These are phyloP conservation scores for Gymnoscopelus braueri DNA, from an alignment of 2,797 vertebrate species.

Conservation along the genomic window DNA sequence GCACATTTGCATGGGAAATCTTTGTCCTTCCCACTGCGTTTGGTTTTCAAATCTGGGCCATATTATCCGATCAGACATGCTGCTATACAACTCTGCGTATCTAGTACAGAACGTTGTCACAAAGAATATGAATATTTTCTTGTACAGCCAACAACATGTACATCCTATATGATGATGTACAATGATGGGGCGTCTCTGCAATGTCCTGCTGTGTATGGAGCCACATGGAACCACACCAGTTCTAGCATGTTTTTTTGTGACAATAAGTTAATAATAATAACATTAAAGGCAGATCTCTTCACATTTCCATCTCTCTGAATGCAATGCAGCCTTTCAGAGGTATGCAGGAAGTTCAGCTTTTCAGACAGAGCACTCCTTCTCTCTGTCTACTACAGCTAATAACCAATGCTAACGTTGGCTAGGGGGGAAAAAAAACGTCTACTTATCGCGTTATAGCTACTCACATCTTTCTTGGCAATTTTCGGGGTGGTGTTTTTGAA, in stretches of 20 bases:
- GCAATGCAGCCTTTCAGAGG: slow-evolving; percentile 41
- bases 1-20: no score
- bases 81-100: no score
- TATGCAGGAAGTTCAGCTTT: slow-evolving; percentile 78
- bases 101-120: no score
- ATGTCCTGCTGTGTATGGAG: slow-evolving; percentile 25
- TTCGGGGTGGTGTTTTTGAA: slow-evolving; percentile 91
- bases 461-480: slow-evolving; percentile 90
- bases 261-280: no score
- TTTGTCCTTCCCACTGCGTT: no score
- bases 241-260: not conserved
- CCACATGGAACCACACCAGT: slow-evolving; percentile 25
- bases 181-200: slow-evolving; percentile 38
- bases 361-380: slow-evolving; percentile 29
- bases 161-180: not conserved
- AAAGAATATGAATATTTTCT: no score
- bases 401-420: slow-evolving; percentile 50
- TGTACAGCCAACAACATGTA: not conserved
- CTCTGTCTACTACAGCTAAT: slow-evolving; percentile 37
- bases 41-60: no score
- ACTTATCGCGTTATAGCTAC: slow-evolving; percentile 50
- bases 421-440: not conserved
- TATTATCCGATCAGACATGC: no score
- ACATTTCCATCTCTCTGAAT: slow-evolving; percentile 9
- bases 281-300: not conserved